phyloP scores from a whole-genome alignment of 2,797 vertebrate species.

The Erithacus rubecula region DNA sequence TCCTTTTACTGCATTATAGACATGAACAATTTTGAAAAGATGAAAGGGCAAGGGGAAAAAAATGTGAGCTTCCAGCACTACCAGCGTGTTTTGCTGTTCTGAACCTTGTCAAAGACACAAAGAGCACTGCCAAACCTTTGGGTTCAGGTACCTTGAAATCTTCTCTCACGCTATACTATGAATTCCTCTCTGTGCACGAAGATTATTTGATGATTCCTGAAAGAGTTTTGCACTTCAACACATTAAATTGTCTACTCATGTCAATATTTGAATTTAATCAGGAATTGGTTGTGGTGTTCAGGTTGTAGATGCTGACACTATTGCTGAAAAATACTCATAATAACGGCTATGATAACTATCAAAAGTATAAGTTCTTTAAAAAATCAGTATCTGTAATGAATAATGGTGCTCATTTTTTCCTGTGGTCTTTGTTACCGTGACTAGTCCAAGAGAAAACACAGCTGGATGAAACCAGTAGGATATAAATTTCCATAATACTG shows the following conservation, averaged over 20 bases:
- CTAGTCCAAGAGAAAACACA: neutral
- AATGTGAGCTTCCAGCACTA: neutral
- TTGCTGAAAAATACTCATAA: neutral
- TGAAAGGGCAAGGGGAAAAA: neutral
- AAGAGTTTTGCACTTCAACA: neutral
- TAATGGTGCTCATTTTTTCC: neutral
- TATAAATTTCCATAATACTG: neutral
- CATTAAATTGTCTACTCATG: neutral
- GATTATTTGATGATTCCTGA: neutral
- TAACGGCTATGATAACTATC: neutral
- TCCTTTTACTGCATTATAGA: neutral
- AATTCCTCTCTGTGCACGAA: neutral
- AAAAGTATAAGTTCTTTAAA: neutral
- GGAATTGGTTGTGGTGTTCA: neutral
- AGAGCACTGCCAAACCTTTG: neutral
- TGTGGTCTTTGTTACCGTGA: neutral
- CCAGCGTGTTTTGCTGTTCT: neutral
- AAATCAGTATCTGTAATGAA: neutral
- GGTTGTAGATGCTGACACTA: neutral
- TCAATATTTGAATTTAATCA: neutral
- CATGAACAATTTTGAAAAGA: conserved; percentile 12
- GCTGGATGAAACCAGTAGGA: neutral
- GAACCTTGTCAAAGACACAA: neutral
- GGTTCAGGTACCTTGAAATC: neutral
- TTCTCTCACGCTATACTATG: neutral